Conservation (phyloP, 2,797 vertebrate species). For the Brachyalestes nurse region DNA sequence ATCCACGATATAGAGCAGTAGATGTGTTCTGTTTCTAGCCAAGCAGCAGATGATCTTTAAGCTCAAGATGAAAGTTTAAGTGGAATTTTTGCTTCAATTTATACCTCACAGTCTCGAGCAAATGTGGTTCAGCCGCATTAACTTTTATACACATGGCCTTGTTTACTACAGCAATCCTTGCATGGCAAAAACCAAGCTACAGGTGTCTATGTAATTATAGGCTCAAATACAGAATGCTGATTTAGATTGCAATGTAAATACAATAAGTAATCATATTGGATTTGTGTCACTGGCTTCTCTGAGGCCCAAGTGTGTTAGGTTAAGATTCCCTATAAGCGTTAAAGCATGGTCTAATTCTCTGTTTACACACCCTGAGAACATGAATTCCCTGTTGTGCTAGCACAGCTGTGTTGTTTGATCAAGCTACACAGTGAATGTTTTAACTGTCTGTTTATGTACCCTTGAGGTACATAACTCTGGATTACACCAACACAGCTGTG, state of each 20-base stretch:
- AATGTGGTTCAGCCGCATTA: not conserved
- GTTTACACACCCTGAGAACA: slow-evolving; percentile 21
- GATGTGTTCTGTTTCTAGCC: not conserved
- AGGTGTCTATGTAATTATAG: slow-evolving; percentile 1
- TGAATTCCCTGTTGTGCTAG: slow-evolving; percentile 3
- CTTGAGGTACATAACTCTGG: slow-evolving; percentile 14
- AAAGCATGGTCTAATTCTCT: slow-evolving; percentile 19
- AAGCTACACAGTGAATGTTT: slow-evolving; percentile 3
- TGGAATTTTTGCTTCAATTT: not conserved
- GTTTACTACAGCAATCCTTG: not conserved
- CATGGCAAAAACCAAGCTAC: not conserved
- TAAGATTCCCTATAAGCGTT: slow-evolving; percentile 5
- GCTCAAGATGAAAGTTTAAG: not conserved
- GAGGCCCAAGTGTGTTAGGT: slow-evolving; percentile 4
- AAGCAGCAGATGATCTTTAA: not conserved
- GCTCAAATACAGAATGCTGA: not conserved
- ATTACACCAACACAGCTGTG: slow-evolving; percentile 12
- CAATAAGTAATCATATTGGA: slow-evolving; percentile 14
- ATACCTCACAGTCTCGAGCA: not conserved
- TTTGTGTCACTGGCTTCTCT: slow-evolving; percentile 7
- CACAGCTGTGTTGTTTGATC: slow-evolving; percentile 23
- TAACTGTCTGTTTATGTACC: slow-evolving; percentile 18
- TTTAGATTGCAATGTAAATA: slow-evolving; percentile 1
- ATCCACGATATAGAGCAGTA: not conserved
- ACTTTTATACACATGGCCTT: not conserved